These are phyloP conservation scores for Campylomormyrus numenius DNA, from an alignment of 2,113 vertebrate genomes.

Conservation along the genomic window DNA sequence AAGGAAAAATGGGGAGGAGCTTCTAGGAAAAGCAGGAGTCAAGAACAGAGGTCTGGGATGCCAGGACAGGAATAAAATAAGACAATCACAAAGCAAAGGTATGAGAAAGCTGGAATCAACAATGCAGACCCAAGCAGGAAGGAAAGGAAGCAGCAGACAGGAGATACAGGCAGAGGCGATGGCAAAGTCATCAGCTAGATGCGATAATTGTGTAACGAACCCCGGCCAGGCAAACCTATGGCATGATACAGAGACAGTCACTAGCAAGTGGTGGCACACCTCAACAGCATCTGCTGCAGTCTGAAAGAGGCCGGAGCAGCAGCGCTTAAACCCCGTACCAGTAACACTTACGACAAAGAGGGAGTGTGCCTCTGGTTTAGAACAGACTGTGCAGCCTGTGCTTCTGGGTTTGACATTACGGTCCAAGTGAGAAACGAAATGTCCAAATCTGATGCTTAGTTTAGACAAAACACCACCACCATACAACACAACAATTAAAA, in stretches of 20 bases:
- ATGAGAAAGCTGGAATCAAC: background rate
- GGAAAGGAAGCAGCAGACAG: background rate
- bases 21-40: background rate
- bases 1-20: background rate
- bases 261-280: background rate
- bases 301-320: background rate
- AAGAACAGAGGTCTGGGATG: constrained; percentile 18
- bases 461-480: background rate
- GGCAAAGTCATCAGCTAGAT: background rate
- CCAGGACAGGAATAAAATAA: background rate
- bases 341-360: background rate
- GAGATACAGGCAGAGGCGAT: background rate
- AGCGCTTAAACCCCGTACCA: background rate
- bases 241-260: background rate
- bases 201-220: background rate
- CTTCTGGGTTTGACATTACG: background rate
- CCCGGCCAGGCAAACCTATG: background rate
- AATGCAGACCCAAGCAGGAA: background rate
- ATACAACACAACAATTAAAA: background rate
- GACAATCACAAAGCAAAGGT: background rate
- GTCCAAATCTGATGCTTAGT: background rate
- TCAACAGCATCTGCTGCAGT: background rate
- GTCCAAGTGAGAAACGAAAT: background rate
- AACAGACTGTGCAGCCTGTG: background rate
- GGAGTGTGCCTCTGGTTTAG: background rate